phyloP scores from a whole-genome alignment of 2,888 invertebrate genomes.

The Resseliella maxima region DNA sequence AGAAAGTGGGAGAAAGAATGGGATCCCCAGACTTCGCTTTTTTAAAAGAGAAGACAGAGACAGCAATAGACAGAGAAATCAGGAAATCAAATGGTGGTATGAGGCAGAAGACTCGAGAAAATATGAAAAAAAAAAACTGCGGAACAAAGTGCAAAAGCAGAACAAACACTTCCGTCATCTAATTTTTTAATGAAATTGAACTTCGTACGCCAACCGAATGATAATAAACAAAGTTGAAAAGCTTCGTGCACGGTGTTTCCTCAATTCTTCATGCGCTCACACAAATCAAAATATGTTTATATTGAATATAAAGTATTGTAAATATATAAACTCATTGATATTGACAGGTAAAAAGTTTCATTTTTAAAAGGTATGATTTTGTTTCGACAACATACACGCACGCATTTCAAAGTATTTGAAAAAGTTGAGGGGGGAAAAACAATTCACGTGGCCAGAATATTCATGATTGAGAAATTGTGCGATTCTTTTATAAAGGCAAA shows the following conservation, averaged over 20 bases:
- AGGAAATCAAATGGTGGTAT: background rate
- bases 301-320: background rate
- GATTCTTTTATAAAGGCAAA: background rate
- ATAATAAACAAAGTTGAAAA: background rate
- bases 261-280: too few relatives aligned
- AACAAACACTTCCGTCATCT: background rate
- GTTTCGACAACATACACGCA: background rate
- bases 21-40: too few relatives aligned
- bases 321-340: background rate
- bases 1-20: too few relatives aligned
- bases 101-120: background rate
- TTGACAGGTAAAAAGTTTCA: background rate
- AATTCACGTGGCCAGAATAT: background rate
- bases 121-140: slow-evolving; percentile 1
- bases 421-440: background rate
- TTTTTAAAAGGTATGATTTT: background rate
- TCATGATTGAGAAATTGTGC: background rate
- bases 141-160: background rate
- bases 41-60: too few relatives aligned
- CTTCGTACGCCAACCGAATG: background rate
- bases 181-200: slow-evolving; percentile 46
- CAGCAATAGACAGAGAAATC: too few relatives aligned
- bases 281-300: background rate
- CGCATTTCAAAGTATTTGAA: background rate
- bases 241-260: background rate